Conservation (phyloP, 1,140 invertebrate genomes). For the Hycleus phaleratus region DNA sequence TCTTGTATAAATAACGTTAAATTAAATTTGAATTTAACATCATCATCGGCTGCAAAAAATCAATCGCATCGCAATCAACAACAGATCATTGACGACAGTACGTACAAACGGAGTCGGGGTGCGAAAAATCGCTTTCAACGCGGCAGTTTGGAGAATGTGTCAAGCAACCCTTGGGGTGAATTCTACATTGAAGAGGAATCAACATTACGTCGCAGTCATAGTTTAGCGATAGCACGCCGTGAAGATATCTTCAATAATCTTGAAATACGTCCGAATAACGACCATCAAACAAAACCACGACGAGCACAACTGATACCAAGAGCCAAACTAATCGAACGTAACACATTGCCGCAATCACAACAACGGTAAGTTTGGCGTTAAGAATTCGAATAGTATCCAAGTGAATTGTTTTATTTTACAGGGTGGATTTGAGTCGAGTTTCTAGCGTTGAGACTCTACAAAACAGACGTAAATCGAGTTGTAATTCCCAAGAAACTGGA, state of each 20-base stretch:
- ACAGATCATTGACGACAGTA: constrained; percentile 1
- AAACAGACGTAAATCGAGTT: background rate
- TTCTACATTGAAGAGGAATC: constrained; percentile 42
- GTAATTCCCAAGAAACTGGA: background rate
- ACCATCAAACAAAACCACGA: constrained; percentile 35
- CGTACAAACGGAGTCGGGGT: background rate
- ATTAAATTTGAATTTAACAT: constrained; percentile 10
- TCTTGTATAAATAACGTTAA: constrained; percentile 34
- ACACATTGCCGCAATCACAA: background rate
- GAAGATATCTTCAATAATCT: constrained; percentile 63
- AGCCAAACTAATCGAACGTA: constrained; percentile 59
- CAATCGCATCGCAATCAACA: constrained; percentile 13
- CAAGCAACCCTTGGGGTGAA: constrained; percentile 28
- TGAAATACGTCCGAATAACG: constrained; percentile 42
- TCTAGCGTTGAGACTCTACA: constrained; percentile 9
- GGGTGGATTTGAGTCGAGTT: constrained; percentile 5
- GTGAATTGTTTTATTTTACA: background rate
- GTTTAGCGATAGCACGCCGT: constrained; percentile 62
- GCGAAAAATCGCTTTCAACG: constrained; percentile 20
- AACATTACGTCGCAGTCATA: constrained; percentile 60
- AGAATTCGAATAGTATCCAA: too few species aligned
- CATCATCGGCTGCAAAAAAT: constrained; percentile 8
- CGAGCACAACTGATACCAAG: constrained; percentile 68
- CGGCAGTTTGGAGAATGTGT: constrained; percentile 36
- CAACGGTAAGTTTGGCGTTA: constrained; percentile 44